Percentiles rank a stretch among this genome's conserved stretches.
Conservation (phyloP, 2,797 vertebrate genomes). For the Peromyscus nudipes region DNA sequence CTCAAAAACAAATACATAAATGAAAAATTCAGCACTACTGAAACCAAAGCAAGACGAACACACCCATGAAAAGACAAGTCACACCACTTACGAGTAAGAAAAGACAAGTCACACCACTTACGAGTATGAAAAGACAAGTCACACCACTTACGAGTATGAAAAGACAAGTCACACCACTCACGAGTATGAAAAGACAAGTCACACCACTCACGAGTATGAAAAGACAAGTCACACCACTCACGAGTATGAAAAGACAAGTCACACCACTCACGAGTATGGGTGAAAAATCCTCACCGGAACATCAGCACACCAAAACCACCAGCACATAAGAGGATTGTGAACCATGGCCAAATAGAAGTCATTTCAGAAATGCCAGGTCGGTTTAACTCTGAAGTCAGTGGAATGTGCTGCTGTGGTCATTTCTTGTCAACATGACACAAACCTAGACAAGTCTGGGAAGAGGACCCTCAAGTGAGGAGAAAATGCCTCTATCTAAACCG, state of each 20-base stretch:
- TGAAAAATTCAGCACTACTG: neutral
- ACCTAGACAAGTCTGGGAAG: neutral
- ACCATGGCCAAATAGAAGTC: neutral
- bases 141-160: too few species aligned
- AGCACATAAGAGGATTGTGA: slow-evolving; percentile 37
- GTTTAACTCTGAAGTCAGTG: slow-evolving; percentile 45
- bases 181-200: too few species aligned
- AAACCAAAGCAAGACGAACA: neutral
- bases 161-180: too few species aligned
- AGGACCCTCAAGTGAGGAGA: neutral
- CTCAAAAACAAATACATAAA: neutral
- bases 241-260: too few species aligned
- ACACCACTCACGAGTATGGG: neutral
- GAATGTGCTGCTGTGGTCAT: neutral
- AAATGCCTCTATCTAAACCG: neutral
- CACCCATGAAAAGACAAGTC: neutral
- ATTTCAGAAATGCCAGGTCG: slow-evolving; percentile 10
- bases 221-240: too few species aligned
- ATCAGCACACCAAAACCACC: neutral
- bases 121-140: too few species aligned
- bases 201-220: too few species aligned
- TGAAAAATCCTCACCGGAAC: neutral
- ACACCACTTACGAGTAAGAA: too few species aligned
- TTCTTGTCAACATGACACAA: neutral
- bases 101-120: too few species aligned